These are phyloP conservation scores for Timandra comae DNA, from an alignment of 2,888 invertebrate genomes.

Conservation along the genomic window DNA sequence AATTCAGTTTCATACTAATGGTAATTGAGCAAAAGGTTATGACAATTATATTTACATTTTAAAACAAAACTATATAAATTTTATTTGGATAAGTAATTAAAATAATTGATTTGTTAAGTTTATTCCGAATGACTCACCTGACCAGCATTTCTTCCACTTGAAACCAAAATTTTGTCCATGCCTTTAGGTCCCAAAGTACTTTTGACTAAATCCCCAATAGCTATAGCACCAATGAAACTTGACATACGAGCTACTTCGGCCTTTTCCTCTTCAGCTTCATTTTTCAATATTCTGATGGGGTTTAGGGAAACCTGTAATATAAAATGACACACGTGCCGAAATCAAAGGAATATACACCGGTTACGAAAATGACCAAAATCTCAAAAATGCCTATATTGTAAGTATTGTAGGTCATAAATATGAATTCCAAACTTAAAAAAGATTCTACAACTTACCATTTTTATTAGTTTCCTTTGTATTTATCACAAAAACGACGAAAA, in stretches of 20 bases:
- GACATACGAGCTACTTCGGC: constrained; percentile 98
- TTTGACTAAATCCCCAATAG: constrained; percentile 98
- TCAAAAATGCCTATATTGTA: no score
- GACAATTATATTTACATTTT: no score
- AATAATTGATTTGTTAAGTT: no score
- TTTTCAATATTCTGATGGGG: constrained; percentile 94
- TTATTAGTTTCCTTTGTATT: no score
- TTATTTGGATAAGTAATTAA: no score
- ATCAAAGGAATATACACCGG: constrained; percentile 30
- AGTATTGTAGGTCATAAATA: no score
- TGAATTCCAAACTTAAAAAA: no score
- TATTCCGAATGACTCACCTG: constrained; percentile 69
- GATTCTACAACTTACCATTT: no score
- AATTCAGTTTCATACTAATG: no score
- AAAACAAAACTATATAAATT: no score
- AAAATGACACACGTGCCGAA: constrained; percentile 36
- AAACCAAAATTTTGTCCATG: constrained; percentile 95
- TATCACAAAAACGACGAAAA: no score
- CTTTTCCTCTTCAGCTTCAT: constrained; percentile 98
- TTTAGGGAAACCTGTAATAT: constrained; percentile 86
- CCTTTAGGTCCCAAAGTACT: constrained; percentile 99
- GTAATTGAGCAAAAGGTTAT: no score
- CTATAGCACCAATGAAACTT: constrained; percentile 98
- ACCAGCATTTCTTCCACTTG: constrained; percentile 86
- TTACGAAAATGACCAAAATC: constrained; percentile 21